These are phyloP conservation scores for Stigmatopora nigra DNA, from an alignment of 2,113 vertebrate species.

Conservation along the genomic window DNA sequence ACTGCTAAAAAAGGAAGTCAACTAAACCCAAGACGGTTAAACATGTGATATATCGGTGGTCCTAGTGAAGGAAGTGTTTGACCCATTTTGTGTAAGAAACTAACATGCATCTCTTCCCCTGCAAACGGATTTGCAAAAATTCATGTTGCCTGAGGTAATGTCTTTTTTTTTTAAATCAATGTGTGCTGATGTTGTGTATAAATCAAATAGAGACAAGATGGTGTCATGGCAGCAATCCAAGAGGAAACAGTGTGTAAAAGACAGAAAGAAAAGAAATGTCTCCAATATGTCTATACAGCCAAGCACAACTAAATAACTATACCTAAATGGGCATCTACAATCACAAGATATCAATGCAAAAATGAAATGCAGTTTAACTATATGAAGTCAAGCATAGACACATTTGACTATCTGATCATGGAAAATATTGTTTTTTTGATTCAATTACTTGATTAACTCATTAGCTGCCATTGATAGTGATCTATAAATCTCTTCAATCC, in stretches of 20 bases:
- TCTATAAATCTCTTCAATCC: too few relatives aligned
- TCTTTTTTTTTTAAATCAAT: neutral
- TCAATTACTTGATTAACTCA: too few relatives aligned
- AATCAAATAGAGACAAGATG: neutral
- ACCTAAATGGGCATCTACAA: neutral
- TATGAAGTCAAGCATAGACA: too few relatives aligned
- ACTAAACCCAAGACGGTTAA: constrained; percentile 42
- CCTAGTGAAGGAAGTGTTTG: constrained; percentile 1
- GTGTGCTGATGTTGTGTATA: neutral
- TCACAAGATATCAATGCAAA: neutral
- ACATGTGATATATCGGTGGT: constrained; percentile 25
- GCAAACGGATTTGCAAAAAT: constrained; percentile 19
- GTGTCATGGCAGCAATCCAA: neutral
- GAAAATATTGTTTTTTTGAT: too few relatives aligned
- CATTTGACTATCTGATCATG: too few relatives aligned
- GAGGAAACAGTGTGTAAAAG: neutral
- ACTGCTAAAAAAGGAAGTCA: constrained; percentile 53
- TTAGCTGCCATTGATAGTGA: too few relatives aligned
- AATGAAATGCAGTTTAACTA: too few relatives aligned
- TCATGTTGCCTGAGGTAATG: constrained; percentile 22
- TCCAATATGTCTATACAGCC: neutral
- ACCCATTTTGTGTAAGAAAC: neutral
- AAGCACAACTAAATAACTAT: neutral
- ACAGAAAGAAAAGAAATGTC: neutral
- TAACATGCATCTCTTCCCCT: constrained; percentile 5